Evolutionary conservation across 2,888 invertebrate genomes (phyloP), one percentile per base, ranked within the genome.

Genomic region (Mesorhabditis spiculigera): DNA sequence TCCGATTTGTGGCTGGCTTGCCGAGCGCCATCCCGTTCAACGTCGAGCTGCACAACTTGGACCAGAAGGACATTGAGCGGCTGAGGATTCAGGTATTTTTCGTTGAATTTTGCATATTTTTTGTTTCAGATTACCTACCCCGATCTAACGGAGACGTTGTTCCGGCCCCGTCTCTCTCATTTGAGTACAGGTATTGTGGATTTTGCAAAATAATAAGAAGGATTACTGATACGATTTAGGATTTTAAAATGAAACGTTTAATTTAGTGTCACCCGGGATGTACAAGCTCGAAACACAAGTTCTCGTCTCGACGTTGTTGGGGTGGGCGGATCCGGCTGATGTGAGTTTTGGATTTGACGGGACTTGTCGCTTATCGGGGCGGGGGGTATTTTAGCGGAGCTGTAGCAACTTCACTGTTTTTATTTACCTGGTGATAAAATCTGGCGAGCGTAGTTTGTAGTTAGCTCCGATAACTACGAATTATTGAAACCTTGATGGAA

Each of bases 1-100:
- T 78, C 43, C 68, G 74, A 65, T 84, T 84, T 69, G 76, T 77
- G 42, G 75, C 82, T 10, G 80, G 78, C 28, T 73, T 84, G 62
- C 83, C 83, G 13, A 80, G 79, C 42, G 79, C 78, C 10, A 71
- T 82, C 13, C 66, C 72, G 5, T 41, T 84, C 13, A 73, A 71
- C 10, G 77, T 77, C 44, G 66, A 74, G 16, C 68, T 84, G 44
- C 73, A 73, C 64, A 78, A 83, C 69, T 71, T 83, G 65, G 66
- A 43, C 8, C 63, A 71, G 16, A 70, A 69, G 3, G 83, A 84
- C 66, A 13, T 74, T 16, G 65, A 67, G 6, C 63, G 70, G 5
- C 68, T 84, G 28, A 70, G 83, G 45, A 68, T 83, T 13, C 73
- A 78, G 66, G 81, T 82, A 10, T 10, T 45, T 68, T 65, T 13